These are phyloP conservation scores for Isotomurus palustris DNA, from an alignment of 2,888 invertebrate genomes.

Conservation along the genomic window DNA sequence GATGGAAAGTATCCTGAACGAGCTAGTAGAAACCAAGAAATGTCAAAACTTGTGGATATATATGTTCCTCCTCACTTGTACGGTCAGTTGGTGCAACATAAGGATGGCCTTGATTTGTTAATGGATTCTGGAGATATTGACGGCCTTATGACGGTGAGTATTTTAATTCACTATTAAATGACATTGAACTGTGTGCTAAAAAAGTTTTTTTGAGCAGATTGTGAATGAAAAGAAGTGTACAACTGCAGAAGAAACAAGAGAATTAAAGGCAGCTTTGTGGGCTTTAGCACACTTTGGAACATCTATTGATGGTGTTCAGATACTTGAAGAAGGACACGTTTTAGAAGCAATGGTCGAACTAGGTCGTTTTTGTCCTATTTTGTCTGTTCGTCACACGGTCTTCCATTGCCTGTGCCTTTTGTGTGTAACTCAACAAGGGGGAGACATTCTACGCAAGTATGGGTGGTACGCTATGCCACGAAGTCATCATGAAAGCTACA, in stretches of 20 bases:
- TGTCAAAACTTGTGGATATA: slow-evolving; percentile 48
- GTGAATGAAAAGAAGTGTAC: slow-evolving; percentile 56
- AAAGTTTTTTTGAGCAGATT: slow-evolving; percentile 45
- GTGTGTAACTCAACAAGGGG: slow-evolving; percentile 76
- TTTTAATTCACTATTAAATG: neutral
- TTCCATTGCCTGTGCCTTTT: slow-evolving; percentile 83
- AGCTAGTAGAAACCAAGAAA: slow-evolving; percentile 55
- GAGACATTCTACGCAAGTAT: slow-evolving; percentile 67
- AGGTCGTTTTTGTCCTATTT: slow-evolving; percentile 75
- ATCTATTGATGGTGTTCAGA: slow-evolving; percentile 68
- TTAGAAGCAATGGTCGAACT: slow-evolving; percentile 58
- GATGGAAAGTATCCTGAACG: slow-evolving; percentile 70
- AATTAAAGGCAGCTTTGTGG: slow-evolving; percentile 86
- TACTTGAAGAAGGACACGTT: slow-evolving; percentile 61
- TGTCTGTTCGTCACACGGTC: slow-evolving; percentile 83
- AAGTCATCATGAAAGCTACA: slow-evolving; percentile 42
- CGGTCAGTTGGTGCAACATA: slow-evolving; percentile 73
- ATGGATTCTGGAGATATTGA: slow-evolving; percentile 49
- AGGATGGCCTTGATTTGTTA: slow-evolving; percentile 57
- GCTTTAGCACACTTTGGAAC: slow-evolving; percentile 75
- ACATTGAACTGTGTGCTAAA: neutral
- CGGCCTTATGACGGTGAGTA: slow-evolving; percentile 31
- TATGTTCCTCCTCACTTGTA: slow-evolving; percentile 72
- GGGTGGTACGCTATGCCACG: slow-evolving; percentile 52
- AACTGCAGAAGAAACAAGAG: slow-evolving; percentile 66